Evolutionary conservation across 2,113 vertebrate species (phyloP).

Genomic region (Hippocampus mohnikei): DNA sequence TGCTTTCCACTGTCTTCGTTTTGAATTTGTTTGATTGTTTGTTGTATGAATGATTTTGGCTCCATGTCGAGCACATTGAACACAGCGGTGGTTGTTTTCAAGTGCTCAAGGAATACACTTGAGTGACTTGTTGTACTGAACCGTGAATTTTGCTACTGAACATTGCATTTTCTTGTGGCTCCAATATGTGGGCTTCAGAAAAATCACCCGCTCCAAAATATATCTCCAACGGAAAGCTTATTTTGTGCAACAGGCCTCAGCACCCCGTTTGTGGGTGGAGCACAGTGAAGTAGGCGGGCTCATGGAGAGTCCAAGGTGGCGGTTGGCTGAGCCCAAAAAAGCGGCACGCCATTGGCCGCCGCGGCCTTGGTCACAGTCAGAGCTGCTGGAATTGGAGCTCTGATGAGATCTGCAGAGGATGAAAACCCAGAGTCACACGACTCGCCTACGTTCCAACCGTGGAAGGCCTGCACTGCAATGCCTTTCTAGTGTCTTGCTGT

Average conservation of each 20-base stretch:
- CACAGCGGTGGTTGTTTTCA: no score
- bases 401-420: constrained; percentile 49
- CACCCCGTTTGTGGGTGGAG: constrained; percentile 18
- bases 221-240: not conserved
- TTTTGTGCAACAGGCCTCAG: not conserved
- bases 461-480: constrained; percentile 1
- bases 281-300: constrained; percentile 1
- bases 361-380: constrained; percentile 1
- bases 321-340: constrained; percentile 9
- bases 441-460: not conserved
- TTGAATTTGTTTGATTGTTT: no score
- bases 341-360: constrained; percentile 13
- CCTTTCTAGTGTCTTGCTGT: not conserved
- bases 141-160: not conserved
- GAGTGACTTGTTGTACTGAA: not conserved
- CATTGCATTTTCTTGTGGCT: not conserved
- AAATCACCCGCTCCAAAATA: not conserved
- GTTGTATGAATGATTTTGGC: no score
- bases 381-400: constrained; percentile 33
- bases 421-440: constrained; percentile 7
- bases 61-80: no score
- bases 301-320: not conserved
- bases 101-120: no score
- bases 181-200: not conserved
- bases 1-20: no score